Evolutionary conservation across 2,888 invertebrate species (phyloP), one percentile per base, ranked within the genome.

Genomic region (Phragmatobia fuliginosa): DNA sequence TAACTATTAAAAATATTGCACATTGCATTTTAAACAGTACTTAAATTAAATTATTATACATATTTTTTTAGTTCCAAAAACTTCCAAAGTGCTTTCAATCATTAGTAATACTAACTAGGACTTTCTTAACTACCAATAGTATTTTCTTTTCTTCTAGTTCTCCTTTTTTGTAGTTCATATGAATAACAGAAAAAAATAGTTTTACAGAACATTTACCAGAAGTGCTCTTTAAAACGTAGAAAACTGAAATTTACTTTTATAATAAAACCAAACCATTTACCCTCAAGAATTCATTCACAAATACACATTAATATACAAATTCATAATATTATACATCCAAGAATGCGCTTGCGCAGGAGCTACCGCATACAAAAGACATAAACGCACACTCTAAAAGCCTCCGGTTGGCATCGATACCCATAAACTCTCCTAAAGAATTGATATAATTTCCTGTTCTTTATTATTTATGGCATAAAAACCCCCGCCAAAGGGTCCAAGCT

Each of bases 401-500:
- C 74, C 67, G 74, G 73, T 75, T 73, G 77, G 72, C 76, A 73
- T 65, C 62, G 70, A 70, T 14, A 49, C 70, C 62, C 63, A 60
- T 63, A 67, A 64, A 68, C 61, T 36, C 18, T 62, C 72, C 74
- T 69, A 21, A 77, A 80, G 80, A 81, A 83, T 85, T 81, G 80
- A 84, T 86, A 88, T 85, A 84, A 90, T 92, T 92, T 93, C 92
- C 92, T 93, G 92, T 88, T 83, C 78, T 87, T 90, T 88, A 88
- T 87, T 77, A 83, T 78, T 70, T 72, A 78, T 79, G 64, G 68
- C 72, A 73, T 85, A 85, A 88, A 90, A 90, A 85, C 82, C 71
- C 78, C 88, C 91, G 92, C 89, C 91, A 89, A 91, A 91, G 91
- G 79, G 87, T 90, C 92, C 89, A 91, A 89, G 90, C 90, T 91